Evolutionary conservation across 1,140 invertebrate species (phyloP).

Genomic region (Drosophila teissieri): DNA sequence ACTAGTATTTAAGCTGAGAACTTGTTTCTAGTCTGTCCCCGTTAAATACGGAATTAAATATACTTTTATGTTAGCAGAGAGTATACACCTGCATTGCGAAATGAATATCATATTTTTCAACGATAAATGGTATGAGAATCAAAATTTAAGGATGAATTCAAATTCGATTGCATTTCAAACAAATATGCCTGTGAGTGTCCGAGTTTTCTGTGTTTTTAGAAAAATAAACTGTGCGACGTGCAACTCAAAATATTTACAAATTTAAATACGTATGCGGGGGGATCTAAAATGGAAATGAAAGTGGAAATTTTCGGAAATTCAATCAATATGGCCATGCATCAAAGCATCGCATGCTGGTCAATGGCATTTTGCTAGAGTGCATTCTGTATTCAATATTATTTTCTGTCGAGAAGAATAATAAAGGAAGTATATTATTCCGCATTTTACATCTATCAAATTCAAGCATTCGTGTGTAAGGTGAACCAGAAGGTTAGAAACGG

Average conservation of each 20-base stretch:
- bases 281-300: conserved; percentile 16
- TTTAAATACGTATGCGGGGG: conserved; percentile 30
- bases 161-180: conserved; percentile 29
- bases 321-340: conserved; percentile 70
- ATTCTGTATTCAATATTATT: conserved; percentile 62
- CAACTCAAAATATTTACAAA: conserved; percentile 48
- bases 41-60: conserved; percentile 10
- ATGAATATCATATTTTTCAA: not conserved
- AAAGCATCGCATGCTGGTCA: conserved; percentile 58
- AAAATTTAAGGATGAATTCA: conserved; percentile 22
- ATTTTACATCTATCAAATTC: conserved; percentile 68
- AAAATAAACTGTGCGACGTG: conserved; percentile 35
- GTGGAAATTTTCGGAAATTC: conserved; percentile 59
- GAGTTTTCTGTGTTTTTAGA: conserved; percentile 25
- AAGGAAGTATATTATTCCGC: conserved; percentile 13
- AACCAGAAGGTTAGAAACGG: conserved; percentile 40
- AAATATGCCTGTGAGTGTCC: conserved; percentile 14
- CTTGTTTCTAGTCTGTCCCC: conserved; percentile 13
- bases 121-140: not conserved
- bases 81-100: conserved; percentile 2
- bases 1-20: conserved; percentile 11
- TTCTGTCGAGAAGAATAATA: conserved; percentile 21
- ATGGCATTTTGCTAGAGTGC: conserved; percentile 57
- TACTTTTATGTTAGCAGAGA: not conserved
- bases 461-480: conserved; percentile 58